Evolutionary conservation across 1,140 invertebrate genomes (phyloP), one percentile per base, ranked within the genome.

Genomic region (Oryctes rhinoceros): DNA sequence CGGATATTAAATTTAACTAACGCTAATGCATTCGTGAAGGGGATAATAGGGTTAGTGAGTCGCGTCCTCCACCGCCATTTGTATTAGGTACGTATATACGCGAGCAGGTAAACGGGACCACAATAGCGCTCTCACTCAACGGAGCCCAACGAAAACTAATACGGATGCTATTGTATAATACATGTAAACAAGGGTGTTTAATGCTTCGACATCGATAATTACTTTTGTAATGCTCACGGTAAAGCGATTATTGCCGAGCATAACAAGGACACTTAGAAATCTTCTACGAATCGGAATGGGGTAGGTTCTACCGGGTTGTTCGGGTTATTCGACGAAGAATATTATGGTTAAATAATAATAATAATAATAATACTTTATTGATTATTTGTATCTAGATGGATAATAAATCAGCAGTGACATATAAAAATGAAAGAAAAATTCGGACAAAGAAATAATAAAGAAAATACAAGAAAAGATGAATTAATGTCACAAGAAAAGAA

Each of bases 1-100:
- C 49, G 49, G 49, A 53, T 53, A 53, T 53, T 53, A 53, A 53
- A 53, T 53, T 53, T 53, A 53, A 10, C 39, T 53, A 53, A 10
- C 39, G 49, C 13, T 53, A 53, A 53, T 53, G 49, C 49, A 18
- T 53, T 53, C 13, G 49, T 18, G 49, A 11, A 53, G 9, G 13
- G 49, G 13, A 53, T 18, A 53, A 53, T 53, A 15, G 49, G 49
- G 49, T 53, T 53, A 53, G 49, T 53, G 49, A 53, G 11, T 4
- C 13, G 49, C 4, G 49, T 53, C 11, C n/a, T 13, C 13, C 13
- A 15, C 13, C n/a, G 4, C 4, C 47, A 10, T 15, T 48, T 48
- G 47, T 9, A 10, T 10, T 9, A 15, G 47, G 7, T 9, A 15
- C 13, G 7, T 9, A 48, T 48, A 48, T 3, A 48, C 47, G 47